These are phyloP conservation scores for Diglossa cyanea DNA, from an alignment of 2,797 vertebrate species.

Conservation along the genomic window DNA sequence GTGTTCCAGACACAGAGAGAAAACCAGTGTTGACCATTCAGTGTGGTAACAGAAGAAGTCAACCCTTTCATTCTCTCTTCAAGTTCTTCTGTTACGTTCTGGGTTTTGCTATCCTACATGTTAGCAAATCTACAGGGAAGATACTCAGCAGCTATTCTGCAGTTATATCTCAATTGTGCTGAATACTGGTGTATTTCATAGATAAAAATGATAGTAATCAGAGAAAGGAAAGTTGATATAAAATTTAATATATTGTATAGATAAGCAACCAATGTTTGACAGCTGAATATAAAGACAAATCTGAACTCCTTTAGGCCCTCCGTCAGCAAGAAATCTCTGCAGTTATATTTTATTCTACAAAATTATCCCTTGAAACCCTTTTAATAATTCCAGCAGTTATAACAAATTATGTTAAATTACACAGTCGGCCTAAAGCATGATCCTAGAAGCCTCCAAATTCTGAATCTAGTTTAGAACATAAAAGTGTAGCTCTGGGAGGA, in stretches of 20 bases:
- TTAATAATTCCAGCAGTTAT: constrained; percentile 21
- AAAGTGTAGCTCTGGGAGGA: constrained; percentile 19
- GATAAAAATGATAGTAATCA: background rate
- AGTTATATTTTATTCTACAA: background rate
- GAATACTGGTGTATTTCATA: background rate
- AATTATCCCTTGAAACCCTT: constrained; percentile 7
- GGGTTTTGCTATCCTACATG: background rate
- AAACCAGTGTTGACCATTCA: background rate
- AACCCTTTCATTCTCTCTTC: background rate
- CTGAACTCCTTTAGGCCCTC: background rate
- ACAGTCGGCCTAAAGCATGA: background rate
- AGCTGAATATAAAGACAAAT: constrained; percentile 21
- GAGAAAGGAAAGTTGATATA: background rate
- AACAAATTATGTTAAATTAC: constrained; percentile 24
- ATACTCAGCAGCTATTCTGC: background rate
- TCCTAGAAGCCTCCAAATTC: background rate
- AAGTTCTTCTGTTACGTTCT: background rate
- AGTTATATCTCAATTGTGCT: background rate
- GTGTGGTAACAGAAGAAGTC: background rate
- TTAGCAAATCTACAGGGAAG: background rate
- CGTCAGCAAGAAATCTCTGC: background rate
- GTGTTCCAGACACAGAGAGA: background rate
- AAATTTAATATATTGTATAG: background rate
- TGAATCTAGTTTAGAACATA: constrained; percentile 2
- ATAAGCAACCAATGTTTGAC: background rate